Evolutionary conservation across 2,888 invertebrate species (phyloP), one percentile per base, ranked within the genome.

Genomic region (Druceiella hillmani): DNA sequence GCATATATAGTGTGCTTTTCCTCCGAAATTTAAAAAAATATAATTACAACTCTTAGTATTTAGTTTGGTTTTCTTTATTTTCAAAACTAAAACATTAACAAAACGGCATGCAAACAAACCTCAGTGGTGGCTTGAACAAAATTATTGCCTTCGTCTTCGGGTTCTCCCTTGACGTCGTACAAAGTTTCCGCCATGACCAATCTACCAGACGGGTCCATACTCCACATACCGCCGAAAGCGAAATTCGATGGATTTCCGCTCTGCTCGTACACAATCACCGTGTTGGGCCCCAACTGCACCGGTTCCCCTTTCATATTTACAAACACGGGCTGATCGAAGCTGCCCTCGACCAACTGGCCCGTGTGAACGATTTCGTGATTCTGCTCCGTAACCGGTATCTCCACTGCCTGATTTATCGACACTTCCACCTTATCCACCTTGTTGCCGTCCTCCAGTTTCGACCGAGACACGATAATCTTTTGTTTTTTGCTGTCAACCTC

Each of bases 141-240:
- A 1, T 62, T 66, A 0, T 53, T 53, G 9, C 57, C 54, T 44
- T 70, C 70, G 32, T 70, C 70, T 17, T 71, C 71, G 0, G 68
- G 70, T 17, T 70, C 71, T 0, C 69, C 69, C 47, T 72, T 72
- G 5, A 71, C 71, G 43, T 72, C 72, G 34, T 72, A 72, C 15
- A 72, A 68, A 0, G 71, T 68, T 44, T 72, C 72, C 1, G 71
- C 69, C 68, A 71, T 69, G 2, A 72, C 69, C n/a, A 72, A 69
- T 13, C 72, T 52, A 1, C 72, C 71, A 0, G 71, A 62, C 2
- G 62, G 58, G 40, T 72, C 71, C 64, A 72, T 69, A 0, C 70
- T 67, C 67, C 71, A 68, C 68, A 71, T 71, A 0, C 72, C 71
- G 2, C 70, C 68, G 29, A 71, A 71, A 1, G 71, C 62, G 36